These are phyloP conservation scores for Puntigrus tetrazona DNA, from an alignment of 2,113 vertebrate species.

Conservation along the genomic window DNA sequence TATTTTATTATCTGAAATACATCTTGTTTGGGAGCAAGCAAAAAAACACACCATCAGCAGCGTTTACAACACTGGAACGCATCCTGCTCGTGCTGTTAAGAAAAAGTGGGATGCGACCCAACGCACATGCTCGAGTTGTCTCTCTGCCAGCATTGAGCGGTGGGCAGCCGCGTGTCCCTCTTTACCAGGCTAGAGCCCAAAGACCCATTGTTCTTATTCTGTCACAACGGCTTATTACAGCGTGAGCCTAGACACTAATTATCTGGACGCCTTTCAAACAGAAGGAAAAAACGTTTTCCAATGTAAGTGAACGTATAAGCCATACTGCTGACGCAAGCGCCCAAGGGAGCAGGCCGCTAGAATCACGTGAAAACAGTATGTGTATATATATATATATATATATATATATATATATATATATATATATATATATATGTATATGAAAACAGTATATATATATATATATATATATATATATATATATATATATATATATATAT, in stretches of 20 bases:
- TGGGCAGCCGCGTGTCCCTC: slow-evolving; percentile 12
- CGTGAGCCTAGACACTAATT: slow-evolving; percentile 44
- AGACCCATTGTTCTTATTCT: slow-evolving; percentile 55
- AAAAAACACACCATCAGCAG: slow-evolving; percentile 52
- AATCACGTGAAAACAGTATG: neutral
- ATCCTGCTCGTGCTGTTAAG: slow-evolving; percentile 44
- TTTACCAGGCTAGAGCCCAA: slow-evolving; percentile 31
- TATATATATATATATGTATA: neutral
- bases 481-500: too few species aligned
- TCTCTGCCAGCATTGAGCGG: slow-evolving; percentile 36
- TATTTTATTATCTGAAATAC: slow-evolving; percentile 43
- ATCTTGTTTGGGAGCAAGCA: slow-evolving; percentile 8
- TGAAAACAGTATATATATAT: too few species aligned
- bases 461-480: neutral
- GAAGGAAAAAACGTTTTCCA: slow-evolving; percentile 34
- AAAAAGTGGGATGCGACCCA: slow-evolving; percentile 49
- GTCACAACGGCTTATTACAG: slow-evolving; percentile 47
- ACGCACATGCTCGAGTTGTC: slow-evolving; percentile 53
- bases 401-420: too few species aligned
- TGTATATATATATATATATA: neutral
- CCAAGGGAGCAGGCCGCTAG: neutral
- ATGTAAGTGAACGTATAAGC: neutral
- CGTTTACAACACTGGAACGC: slow-evolving; percentile 43
- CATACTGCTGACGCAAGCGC: slow-evolving; percentile 26
- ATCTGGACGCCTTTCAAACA: slow-evolving; percentile 49